phyloP scores from a whole-genome alignment of 2,113 vertebrate species.

The Anhinga anhinga region DNA sequence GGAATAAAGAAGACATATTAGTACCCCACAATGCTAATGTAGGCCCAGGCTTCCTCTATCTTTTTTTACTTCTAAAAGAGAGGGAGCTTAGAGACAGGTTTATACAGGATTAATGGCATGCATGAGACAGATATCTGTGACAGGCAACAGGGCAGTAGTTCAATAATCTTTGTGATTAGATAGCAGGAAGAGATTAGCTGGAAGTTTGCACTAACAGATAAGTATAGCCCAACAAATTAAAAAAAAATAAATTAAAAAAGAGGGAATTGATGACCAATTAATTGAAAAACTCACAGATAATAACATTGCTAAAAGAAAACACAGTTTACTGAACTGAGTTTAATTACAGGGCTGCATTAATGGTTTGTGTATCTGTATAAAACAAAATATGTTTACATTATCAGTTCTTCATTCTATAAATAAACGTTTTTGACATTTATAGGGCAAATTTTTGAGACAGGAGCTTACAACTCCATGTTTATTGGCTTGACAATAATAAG shows the following conservation, averaged over 20 bases:
- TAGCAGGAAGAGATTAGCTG: background rate
- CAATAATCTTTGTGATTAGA: background rate
- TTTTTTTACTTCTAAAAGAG: background rate
- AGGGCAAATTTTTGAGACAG: background rate
- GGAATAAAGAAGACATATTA: background rate
- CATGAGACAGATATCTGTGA: background rate
- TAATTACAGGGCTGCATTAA: background rate
- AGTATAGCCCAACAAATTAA: background rate
- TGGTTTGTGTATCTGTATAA: background rate
- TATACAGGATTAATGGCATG: background rate
- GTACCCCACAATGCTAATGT: background rate
- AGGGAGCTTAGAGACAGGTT: background rate
- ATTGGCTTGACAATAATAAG: background rate
- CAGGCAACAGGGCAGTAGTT: background rate
- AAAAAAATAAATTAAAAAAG: background rate
- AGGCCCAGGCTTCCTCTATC: background rate
- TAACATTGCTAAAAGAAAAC: background rate
- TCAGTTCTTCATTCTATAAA: background rate
- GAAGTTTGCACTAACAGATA: background rate
- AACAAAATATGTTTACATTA: background rate
- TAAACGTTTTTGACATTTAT: background rate
- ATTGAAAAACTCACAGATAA: background rate
- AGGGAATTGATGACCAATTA: background rate
- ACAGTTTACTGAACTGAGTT: background rate
- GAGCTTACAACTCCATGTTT: background rate